These are phyloP conservation scores for Philotrypesis tridentata DNA, from an alignment of 1,140 invertebrate genomes.

Conservation along the genomic window DNA sequence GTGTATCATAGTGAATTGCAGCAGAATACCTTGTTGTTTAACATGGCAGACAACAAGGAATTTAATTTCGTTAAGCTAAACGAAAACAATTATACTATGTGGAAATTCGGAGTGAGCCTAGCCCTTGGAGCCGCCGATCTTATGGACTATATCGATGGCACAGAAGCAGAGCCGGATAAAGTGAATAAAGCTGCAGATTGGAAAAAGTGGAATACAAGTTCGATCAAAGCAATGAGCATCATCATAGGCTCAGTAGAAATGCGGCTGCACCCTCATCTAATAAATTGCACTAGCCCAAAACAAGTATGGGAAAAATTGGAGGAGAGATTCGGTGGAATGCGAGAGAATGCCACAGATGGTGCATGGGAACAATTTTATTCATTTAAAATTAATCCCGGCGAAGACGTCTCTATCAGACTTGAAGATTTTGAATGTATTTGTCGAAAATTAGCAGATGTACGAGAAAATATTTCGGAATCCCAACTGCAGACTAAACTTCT, in stretches of 20 bases:
- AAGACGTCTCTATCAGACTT: conserved; percentile 36
- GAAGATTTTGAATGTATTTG: background rate
- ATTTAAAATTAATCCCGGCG: background rate
- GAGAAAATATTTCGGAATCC: background rate
- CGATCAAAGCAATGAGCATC: background rate
- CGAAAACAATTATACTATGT: background rate
- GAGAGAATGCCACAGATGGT: background rate
- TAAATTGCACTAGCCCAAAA: conserved; percentile 20
- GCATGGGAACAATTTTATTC: conserved; percentile 25
- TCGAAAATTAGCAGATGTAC: background rate
- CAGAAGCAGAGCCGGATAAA: conserved; percentile 21
- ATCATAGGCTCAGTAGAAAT: conserved; percentile 7
- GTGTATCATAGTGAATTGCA: background rate
- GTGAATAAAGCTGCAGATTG: background rate
- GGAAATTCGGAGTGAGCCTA: conserved; percentile 20
- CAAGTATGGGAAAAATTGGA: conserved; percentile 27
- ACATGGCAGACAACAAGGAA: conserved; percentile 24
- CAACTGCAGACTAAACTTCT: conserved; percentile 11
- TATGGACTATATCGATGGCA: background rate
- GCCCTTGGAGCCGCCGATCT: background rate
- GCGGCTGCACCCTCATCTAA: background rate
- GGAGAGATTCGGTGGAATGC: background rate
- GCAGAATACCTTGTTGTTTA: background rate
- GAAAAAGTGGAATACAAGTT: background rate
- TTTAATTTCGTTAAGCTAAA: conserved; percentile 20